Evolutionary conservation across 2,113 vertebrate genomes (phyloP).

Genomic region (Trogon surrucura): DNA sequence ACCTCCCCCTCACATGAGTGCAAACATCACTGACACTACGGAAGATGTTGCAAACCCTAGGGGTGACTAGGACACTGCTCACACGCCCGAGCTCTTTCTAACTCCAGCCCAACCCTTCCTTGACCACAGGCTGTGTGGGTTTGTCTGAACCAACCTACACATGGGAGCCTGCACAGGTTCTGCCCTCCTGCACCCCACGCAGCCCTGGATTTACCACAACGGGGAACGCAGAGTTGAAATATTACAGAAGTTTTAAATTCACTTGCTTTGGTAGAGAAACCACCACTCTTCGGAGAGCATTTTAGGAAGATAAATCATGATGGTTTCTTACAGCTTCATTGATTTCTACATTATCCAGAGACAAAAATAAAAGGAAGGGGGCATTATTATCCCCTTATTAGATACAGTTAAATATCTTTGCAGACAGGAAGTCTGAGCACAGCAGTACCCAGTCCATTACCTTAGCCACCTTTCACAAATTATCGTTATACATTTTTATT

Average conservation of each 20-base stretch:
- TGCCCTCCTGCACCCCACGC: neutral
- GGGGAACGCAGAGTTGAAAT: neutral
- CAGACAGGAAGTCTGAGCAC: slow-evolving; percentile 40
- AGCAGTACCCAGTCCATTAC: slow-evolving; percentile 38
- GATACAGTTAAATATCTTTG: slow-evolving; percentile 3
- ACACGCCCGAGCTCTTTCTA: neutral
- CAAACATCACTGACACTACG: fast-evolving
- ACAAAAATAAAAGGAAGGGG: slow-evolving; percentile 44
- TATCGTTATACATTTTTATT: slow-evolving; percentile 15
- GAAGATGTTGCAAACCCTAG: neutral
- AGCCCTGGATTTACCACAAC: neutral
- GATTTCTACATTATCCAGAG: slow-evolving; percentile 48
- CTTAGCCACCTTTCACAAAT: neutral
- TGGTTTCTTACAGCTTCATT: slow-evolving; percentile 14
- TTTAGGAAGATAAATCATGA: neutral
- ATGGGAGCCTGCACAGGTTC: fast-evolving
- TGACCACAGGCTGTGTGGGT: neutral
- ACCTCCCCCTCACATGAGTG: neutral
- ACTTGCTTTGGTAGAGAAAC: neutral
- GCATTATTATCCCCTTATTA: slow-evolving; percentile 47
- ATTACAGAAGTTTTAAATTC: neutral
- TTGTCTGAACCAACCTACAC: neutral
- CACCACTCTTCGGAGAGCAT: neutral
- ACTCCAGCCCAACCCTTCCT: neutral
- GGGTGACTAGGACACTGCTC: neutral